These are phyloP conservation scores for Aptenodytes patagonicus DNA, from an alignment of 2,113 vertebrate species.

Conservation along the genomic window DNA sequence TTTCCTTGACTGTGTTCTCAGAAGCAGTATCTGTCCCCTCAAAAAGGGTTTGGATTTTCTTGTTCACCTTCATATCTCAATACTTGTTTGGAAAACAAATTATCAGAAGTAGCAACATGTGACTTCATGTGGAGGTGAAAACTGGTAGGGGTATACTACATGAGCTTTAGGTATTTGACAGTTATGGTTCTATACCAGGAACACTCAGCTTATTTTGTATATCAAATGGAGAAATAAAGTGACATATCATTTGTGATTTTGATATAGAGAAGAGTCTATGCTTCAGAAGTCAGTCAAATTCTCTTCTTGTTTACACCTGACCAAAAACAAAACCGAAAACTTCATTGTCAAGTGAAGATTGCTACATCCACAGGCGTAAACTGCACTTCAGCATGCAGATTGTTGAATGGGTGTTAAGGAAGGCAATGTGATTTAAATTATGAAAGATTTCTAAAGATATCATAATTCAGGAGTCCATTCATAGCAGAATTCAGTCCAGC, in stretches of 20 bases:
- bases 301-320: background rate
- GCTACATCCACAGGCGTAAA: too few relatives aligned
- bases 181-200: background rate
- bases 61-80: background rate
- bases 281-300: background rate
- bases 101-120: background rate
- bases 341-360: background rate
- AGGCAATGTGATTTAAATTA: background rate
- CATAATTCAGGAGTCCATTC: background rate
- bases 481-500: background rate
- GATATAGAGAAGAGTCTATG: background rate
- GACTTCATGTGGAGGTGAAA: background rate
- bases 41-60: background rate
- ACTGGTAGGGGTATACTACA: background rate
- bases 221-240: background rate
- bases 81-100: background rate
- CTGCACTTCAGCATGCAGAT: background rate
- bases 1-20: background rate
- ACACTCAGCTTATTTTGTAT: background rate
- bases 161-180: background rate
- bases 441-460: background rate
- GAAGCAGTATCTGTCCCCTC: accelerated
- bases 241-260: background rate
- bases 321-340: background rate
- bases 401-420: background rate